phyloP scores from a whole-genome alignment of 2,797 vertebrate genomes.

The Rhabdophis nuchalis region DNA sequence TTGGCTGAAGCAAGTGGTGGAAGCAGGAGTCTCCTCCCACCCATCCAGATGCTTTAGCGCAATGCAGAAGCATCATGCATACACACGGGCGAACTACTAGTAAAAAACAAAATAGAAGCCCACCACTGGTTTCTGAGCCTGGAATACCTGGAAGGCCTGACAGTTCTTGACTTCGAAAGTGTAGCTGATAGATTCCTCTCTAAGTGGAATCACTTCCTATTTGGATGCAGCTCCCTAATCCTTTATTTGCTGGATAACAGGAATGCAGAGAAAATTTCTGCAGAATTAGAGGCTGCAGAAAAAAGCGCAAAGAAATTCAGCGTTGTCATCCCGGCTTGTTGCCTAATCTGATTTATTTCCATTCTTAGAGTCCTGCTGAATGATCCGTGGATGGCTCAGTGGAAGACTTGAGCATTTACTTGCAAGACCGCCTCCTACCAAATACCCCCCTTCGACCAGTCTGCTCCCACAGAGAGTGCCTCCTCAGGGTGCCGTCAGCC shows the following conservation, averaged over 20 bases:
- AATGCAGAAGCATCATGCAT: no score
- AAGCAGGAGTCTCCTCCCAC: no score
- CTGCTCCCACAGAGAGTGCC: no score
- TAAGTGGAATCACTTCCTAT: neutral
- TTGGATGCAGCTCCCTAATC: neutral
- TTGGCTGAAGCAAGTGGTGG: no score
- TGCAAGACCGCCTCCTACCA: no score
- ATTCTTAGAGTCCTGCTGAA: neutral
- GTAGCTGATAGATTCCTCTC: neutral
- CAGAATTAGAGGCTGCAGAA: neutral
- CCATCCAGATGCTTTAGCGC: no score
- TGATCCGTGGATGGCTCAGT: no score
- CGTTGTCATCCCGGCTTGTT: neutral
- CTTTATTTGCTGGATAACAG: neutral
- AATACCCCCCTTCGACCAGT: no score
- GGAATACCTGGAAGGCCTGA: neutral
- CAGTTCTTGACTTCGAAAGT: neutral
- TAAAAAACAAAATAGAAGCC: no score
- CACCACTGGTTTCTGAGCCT: neutral
- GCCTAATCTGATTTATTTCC: neutral
- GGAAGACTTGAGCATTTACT: neutral
- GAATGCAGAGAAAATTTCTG: neutral
- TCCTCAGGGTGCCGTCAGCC: no score
- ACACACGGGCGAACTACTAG: no score
- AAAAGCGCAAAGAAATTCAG: neutral